A percentile compares a stretch with the other conserved stretches of the same genome.
Conservation (phyloP, 1,140 invertebrate species). For the Drusus annulatus region DNA sequence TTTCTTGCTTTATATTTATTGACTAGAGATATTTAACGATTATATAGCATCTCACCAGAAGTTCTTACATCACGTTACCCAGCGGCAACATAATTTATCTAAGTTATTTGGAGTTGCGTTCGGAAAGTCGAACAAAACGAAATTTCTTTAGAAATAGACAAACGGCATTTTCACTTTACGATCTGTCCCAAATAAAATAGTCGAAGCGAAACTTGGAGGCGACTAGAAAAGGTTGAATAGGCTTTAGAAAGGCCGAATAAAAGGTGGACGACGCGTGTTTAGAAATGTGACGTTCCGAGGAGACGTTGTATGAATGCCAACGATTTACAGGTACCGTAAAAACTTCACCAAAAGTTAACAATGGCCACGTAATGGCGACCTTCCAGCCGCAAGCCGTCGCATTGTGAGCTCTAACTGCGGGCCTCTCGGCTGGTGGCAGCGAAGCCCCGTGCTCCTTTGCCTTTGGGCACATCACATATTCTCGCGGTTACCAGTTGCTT, state of each 20-base stretch:
- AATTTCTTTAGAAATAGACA: conserved; percentile 1
- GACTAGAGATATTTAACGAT: too few species aligned
- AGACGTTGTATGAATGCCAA: conserved; percentile 26
- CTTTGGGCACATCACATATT: too few species aligned
- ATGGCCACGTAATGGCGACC: conserved; percentile 12
- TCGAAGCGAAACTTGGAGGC: conserved; percentile 6
- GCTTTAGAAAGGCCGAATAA: conserved; percentile 29
- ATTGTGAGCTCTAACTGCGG: conserved; percentile 19
- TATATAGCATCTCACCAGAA: too few species aligned
- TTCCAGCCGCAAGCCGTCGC: background rate
- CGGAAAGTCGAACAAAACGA: background rate
- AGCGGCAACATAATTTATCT: too few species aligned
- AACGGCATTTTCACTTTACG: conserved; percentile 28
- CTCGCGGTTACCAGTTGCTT: background rate
- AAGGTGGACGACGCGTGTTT: conserved; percentile 25
- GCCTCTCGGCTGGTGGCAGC: too few species aligned
- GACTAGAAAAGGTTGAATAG: conserved; percentile 27
- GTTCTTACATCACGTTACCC: too few species aligned
- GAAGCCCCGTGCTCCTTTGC: too few species aligned
- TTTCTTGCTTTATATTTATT: too few species aligned
- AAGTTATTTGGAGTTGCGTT: too few species aligned
- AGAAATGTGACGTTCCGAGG: conserved; percentile 26
- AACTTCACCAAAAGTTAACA: conserved; percentile 41
- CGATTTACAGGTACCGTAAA: conserved; percentile 48
- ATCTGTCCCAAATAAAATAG: conserved; percentile 6